These are phyloP conservation scores for Aquatica leii DNA, from an alignment of 2,888 invertebrate species.

Conservation along the genomic window DNA sequence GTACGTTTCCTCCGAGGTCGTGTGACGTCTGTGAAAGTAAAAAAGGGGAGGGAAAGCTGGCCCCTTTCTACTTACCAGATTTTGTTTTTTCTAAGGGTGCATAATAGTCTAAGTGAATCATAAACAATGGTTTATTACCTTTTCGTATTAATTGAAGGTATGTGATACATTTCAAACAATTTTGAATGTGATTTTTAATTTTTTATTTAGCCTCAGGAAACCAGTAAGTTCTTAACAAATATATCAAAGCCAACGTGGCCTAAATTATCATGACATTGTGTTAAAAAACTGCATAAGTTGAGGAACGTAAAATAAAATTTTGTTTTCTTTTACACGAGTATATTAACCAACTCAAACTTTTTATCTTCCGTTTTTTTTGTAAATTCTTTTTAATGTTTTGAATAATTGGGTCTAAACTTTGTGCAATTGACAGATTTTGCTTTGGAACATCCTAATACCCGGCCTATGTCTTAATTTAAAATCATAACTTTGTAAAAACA, in stretches of 20 bases:
- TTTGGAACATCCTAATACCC: slow-evolving; percentile 25
- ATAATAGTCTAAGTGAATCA: neutral
- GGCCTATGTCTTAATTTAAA: slow-evolving; percentile 8
- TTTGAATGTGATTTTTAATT: neutral
- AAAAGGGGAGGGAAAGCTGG: too few relatives aligned
- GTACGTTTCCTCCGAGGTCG: too few relatives aligned
- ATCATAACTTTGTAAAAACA: slow-evolving; percentile 31
- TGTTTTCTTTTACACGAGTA: too few relatives aligned
- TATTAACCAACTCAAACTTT: too few relatives aligned
- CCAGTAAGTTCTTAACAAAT: neutral
- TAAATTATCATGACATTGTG: slow-evolving; percentile 42
- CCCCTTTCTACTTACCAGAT: too few relatives aligned
- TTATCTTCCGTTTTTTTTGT: too few relatives aligned
- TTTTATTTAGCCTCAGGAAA: neutral
- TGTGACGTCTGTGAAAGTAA: too few relatives aligned
- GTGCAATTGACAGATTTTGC: neutral
- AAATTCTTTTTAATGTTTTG: neutral
- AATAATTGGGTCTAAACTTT: neutral
- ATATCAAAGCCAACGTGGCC: slow-evolving; percentile 46
- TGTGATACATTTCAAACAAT: slow-evolving; percentile 7
- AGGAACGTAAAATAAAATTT: too few relatives aligned
- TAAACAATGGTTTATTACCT: neutral
- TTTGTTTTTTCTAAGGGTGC: slow-evolving; percentile 1
- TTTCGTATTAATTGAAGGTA: neutral
- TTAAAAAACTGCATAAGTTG: too few relatives aligned